These are phyloP conservation scores for Corythaeola cristata DNA, from an alignment of 2,113 vertebrate species.

Conservation along the genomic window DNA sequence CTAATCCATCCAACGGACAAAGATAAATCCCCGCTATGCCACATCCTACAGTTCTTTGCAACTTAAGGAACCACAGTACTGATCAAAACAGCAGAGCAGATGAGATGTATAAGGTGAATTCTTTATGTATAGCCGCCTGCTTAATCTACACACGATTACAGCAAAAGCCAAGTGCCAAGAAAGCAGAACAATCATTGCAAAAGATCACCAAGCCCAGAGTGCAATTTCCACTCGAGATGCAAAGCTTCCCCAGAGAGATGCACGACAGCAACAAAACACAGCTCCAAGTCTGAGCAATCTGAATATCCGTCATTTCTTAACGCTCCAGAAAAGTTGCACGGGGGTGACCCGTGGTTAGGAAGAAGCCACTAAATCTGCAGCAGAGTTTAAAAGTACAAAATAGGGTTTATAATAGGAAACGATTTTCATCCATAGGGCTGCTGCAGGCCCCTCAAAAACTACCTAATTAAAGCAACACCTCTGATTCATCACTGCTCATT, in stretches of 20 bases:
- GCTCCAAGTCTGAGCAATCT: neutral
- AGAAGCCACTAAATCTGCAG: neutral
- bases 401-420: neutral
- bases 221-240: neutral
- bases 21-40: constrained; percentile 18
- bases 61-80: neutral
- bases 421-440: neutral
- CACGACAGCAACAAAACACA: neutral
- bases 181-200: neutral
- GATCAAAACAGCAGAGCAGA: neutral
- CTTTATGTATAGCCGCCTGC: neutral
- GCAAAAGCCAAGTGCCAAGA: neutral
- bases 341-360: neutral
- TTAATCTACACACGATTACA: neutral
- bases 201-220: neutral
- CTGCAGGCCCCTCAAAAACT: neutral
- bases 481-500: neutral
- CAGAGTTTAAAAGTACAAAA: neutral
- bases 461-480: neutral
- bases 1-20: constrained; percentile 36
- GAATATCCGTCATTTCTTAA: neutral
- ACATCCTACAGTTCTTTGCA: neutral
- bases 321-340: fast-evolving
- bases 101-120: neutral
- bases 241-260: neutral